Evolutionary conservation across 2,888 invertebrate genomes (phyloP).

Genomic region (Macrosiphum euphorbiae): DNA sequence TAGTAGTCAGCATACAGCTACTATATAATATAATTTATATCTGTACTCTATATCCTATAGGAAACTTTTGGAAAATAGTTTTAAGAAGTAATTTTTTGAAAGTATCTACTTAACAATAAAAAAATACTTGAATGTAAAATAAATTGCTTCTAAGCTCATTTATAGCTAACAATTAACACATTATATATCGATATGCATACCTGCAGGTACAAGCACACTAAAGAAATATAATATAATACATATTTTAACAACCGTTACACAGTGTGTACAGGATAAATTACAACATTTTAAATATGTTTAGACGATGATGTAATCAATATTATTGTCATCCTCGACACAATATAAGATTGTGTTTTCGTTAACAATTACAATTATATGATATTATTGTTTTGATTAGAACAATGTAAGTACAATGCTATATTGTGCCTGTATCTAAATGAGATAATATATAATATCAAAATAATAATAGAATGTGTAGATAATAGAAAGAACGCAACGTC

Average conservation of each 20-base stretch:
- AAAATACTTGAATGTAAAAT: not conserved
- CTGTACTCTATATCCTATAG: not conserved
- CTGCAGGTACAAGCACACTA: not conserved
- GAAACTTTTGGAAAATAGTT: not conserved
- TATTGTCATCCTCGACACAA: conserved; percentile 32
- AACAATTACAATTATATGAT: conserved; percentile 17
- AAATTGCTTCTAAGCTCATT: not conserved
- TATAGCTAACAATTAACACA: not conserved
- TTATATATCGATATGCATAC: not conserved
- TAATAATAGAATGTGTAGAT: conserved; percentile 1
- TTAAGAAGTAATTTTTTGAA: not conserved
- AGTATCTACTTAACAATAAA: not conserved
- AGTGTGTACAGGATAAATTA: not conserved
- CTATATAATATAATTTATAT: not conserved
- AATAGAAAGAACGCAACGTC: conserved; percentile 14
- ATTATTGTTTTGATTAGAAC: conserved; percentile 41
- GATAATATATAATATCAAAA: conserved; percentile 27
- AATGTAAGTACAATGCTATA: conserved; percentile 21
- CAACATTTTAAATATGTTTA: not conserved
- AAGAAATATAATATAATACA: not conserved
- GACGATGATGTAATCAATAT: conserved; percentile 34
- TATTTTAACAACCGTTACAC: conserved; percentile 7
- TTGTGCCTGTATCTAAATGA: conserved; percentile 35
- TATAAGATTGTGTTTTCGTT: conserved; percentile 48
- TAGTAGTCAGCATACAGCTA: not conserved